Percentiles rank a stretch among this genome's conserved stretches.
Evolutionary conservation across 2,113 vertebrate species (phyloP).

Genomic region (Pandion haliaetus): DNA sequence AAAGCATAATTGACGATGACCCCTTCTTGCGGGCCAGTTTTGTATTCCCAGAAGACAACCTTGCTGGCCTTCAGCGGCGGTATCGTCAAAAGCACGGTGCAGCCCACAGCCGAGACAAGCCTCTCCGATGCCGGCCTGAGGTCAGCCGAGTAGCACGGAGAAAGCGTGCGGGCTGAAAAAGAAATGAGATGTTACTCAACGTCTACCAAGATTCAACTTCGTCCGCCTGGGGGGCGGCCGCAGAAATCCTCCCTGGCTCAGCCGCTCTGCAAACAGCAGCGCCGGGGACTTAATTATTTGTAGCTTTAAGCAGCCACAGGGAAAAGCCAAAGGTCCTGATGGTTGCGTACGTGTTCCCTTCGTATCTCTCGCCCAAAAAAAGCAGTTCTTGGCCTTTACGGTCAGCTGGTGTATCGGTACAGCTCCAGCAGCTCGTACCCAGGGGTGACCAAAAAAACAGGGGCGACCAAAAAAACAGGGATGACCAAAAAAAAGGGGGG

Average conservation of each 20-base stretch:
- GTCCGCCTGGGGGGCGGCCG: accelerated
- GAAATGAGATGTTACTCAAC: accelerated
- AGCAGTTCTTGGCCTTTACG: accelerated
- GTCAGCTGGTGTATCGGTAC: accelerated
- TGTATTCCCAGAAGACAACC: neutral
- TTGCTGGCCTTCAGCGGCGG: accelerated
- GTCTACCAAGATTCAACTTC: accelerated
- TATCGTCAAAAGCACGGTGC: neutral
- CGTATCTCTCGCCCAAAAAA: accelerated
- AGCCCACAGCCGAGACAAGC: constrained; percentile 4
- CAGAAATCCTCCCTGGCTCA: neutral
- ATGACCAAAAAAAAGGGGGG: no score
- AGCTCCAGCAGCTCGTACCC: neutral
- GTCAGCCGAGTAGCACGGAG: neutral
- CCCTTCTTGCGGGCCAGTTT: accelerated
- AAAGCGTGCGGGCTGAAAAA: neutral
- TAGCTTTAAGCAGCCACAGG: neutral
- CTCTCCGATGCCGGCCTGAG: neutral
- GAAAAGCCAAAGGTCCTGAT: neutral
- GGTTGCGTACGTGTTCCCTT: accelerated
- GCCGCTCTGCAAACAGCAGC: neutral
- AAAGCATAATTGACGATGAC: neutral
- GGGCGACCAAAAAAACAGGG: neutral
- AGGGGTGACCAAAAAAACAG: no score
- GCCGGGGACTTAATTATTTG: accelerated